A percentile compares a stretch with the other conserved stretches of the same genome.
These are phyloP conservation scores for Andrena cerasifolii DNA, from an alignment of 1,140 invertebrate species.

Conservation along the genomic window DNA sequence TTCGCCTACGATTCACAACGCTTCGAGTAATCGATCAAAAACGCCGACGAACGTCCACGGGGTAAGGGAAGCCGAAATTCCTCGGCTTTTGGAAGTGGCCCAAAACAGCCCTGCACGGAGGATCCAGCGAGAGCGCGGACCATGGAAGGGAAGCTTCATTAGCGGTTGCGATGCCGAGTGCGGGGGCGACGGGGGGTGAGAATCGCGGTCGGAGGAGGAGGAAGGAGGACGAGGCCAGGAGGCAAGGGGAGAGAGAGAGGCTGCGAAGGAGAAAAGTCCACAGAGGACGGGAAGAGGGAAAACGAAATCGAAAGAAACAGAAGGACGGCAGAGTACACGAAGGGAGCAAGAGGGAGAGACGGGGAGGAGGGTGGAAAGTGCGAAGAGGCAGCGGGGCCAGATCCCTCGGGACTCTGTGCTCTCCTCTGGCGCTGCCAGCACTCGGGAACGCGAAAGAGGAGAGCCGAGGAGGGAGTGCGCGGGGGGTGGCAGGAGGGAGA, in stretches of 20 bases:
- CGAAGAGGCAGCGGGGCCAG: conserved; percentile 74
- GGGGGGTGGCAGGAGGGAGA: conserved; percentile 63
- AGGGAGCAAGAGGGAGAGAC: background rate
- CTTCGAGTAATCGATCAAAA: too few species aligned
- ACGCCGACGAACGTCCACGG: too few species aligned
- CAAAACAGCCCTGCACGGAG: background rate
- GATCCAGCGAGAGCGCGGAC: conserved; percentile 20
- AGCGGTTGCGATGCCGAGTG: conserved; percentile 69
- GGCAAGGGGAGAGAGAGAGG: too few species aligned
- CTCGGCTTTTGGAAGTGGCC: background rate
- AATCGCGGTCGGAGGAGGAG: conserved; percentile 30
- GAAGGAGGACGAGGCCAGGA: background rate
- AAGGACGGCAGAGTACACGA: conserved; percentile 33
- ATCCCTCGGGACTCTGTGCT: conserved; percentile 76
- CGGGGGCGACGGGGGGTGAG: conserved; percentile 49
- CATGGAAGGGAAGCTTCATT: conserved; percentile 46
- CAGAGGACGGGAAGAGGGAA: conserved; percentile 5
- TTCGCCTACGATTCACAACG: too few species aligned
- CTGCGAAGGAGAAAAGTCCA: conserved; percentile 1
- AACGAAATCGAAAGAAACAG: conserved; percentile 33
- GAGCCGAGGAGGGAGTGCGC: conserved; percentile 37
- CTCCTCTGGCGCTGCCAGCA: conserved; percentile 77
- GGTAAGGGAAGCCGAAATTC: background rate
- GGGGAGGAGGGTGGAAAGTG: conserved; percentile 49
- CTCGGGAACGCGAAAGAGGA: conserved; percentile 70